Conservation (phyloP, 2,113 vertebrate species). For the Rafetus swinhoei region DNA sequence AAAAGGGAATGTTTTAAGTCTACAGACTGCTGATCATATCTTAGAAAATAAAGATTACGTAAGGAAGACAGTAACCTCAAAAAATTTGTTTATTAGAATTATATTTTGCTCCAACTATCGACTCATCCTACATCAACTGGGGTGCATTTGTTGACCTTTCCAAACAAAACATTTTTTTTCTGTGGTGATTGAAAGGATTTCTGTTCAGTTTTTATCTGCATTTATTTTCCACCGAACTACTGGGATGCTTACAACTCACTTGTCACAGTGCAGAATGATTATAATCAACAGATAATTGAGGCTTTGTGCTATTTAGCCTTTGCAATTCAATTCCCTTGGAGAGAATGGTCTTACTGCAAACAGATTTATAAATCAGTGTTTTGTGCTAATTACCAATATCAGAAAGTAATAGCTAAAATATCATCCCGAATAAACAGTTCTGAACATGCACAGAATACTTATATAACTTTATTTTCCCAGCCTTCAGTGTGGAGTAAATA, state of each 20-base stretch:
- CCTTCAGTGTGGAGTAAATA: slow-evolving; percentile 53
- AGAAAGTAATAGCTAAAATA: slow-evolving; percentile 69
- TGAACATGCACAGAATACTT: slow-evolving; percentile 42
- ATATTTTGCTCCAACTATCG: not conserved
- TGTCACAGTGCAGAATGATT: slow-evolving; percentile 53
- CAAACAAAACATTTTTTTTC: slow-evolving; percentile 27
- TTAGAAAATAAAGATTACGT: not conserved
- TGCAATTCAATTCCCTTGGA: slow-evolving; percentile 54
- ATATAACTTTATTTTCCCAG: slow-evolving; percentile 40
- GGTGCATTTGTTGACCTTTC: slow-evolving; percentile 21
- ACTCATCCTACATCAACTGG: not conserved
- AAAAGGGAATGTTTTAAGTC: not conserved
- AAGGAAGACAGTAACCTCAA: not conserved
- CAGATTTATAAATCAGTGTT: slow-evolving; percentile 66
- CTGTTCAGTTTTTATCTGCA: slow-evolving; percentile 41
- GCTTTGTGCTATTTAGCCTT: slow-evolving; percentile 59
- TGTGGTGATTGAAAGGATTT: not conserved
- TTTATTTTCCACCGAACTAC: slow-evolving; percentile 46
- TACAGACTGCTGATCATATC: not conserved
- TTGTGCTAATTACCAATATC: slow-evolving; percentile 66
- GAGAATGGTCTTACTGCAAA: slow-evolving; percentile 45
- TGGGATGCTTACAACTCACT: slow-evolving; percentile 44
- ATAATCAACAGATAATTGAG: slow-evolving; percentile 71
- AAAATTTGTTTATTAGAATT: not conserved
- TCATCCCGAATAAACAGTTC: slow-evolving; percentile 46